These are phyloP conservation scores for Typhlichthys eigenmanni DNA, from an alignment of 2,797 vertebrate genomes.

Conservation along the genomic window DNA sequence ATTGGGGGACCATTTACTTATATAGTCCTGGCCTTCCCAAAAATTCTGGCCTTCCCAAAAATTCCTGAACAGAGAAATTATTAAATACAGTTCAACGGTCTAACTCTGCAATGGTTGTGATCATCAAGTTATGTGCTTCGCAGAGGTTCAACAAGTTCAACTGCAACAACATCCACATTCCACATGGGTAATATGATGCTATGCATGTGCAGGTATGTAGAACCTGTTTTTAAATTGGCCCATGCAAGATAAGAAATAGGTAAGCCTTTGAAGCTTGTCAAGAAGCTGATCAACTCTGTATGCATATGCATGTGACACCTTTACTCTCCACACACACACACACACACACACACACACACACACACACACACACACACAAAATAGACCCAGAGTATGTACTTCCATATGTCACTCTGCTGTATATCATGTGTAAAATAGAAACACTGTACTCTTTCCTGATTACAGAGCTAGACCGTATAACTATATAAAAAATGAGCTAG, in stretches of 20 bases:
- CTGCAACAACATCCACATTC: slow-evolving; percentile 49
- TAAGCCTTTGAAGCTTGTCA: not conserved
- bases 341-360: slow-evolving; percentile 13
- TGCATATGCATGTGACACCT: not conserved
- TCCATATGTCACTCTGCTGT: not conserved
- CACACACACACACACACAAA: slow-evolving; percentile 8
- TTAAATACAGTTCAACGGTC: too few relatives aligned
- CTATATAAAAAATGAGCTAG: too few relatives aligned
- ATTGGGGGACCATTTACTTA: too few relatives aligned
- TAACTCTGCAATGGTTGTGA: not conserved
- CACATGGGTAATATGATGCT: slow-evolving; percentile 7
- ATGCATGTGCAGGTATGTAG: slow-evolving; percentile 6
- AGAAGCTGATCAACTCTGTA: not conserved
- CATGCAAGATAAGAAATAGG: slow-evolving; percentile 3
- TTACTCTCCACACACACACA: slow-evolving; percentile 21
- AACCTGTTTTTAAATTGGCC: slow-evolving; percentile 34
- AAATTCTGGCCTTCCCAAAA: too few relatives aligned
- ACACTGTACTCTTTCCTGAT: slow-evolving; percentile 49
- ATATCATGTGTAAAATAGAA: too few relatives aligned
- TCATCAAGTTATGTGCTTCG: slow-evolving; percentile 13
- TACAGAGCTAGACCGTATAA: not conserved
- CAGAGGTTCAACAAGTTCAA: slow-evolving; percentile 26
- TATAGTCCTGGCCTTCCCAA: too few relatives aligned
- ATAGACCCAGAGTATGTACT: not conserved
- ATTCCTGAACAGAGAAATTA: too few relatives aligned